Percentiles rank a stretch among this genome's conserved stretches.
These are phyloP conservation scores for Philonicus albiceps DNA, from an alignment of 2,888 invertebrate genomes.

Conservation along the genomic window DNA sequence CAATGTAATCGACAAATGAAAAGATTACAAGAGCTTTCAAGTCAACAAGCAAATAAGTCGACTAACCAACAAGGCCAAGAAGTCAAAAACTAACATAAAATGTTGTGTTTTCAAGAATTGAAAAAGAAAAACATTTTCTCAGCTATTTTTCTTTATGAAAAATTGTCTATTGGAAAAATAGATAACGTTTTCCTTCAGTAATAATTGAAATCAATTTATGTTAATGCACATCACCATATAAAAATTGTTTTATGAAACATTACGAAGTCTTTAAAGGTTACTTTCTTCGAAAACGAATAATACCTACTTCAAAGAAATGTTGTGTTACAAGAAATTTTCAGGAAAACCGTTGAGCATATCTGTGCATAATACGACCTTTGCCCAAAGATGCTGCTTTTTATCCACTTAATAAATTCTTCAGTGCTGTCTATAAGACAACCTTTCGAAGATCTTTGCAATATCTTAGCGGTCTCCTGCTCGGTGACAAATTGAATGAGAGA, in stretches of 20 bases:
- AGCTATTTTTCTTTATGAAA: not conserved
- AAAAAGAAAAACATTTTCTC: not conserved
- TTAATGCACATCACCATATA: not conserved
- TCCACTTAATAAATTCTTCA: not conserved
- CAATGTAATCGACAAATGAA: not conserved
- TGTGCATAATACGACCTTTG: not conserved
- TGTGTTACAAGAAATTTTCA: not conserved
- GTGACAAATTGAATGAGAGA: slow-evolving; percentile 10
- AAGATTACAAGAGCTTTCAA: not conserved
- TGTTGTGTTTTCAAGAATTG: not conserved
- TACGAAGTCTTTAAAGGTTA: not conserved
- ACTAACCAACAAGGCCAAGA: no score
- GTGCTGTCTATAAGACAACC: not conserved
- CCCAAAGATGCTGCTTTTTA: not conserved
- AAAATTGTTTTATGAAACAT: not conserved
- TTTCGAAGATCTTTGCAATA: not conserved
- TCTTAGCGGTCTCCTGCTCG: not conserved
- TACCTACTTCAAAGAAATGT: not conserved
- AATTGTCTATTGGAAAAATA: not conserved
- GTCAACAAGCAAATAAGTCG: no score
- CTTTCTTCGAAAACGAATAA: not conserved
- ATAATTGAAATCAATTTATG: not conserved
- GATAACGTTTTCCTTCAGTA: not conserved
- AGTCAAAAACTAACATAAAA: no score
- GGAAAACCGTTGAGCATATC: not conserved